Conservation (phyloP, 2,113 vertebrate species). For the Cacatua alba region DNA sequence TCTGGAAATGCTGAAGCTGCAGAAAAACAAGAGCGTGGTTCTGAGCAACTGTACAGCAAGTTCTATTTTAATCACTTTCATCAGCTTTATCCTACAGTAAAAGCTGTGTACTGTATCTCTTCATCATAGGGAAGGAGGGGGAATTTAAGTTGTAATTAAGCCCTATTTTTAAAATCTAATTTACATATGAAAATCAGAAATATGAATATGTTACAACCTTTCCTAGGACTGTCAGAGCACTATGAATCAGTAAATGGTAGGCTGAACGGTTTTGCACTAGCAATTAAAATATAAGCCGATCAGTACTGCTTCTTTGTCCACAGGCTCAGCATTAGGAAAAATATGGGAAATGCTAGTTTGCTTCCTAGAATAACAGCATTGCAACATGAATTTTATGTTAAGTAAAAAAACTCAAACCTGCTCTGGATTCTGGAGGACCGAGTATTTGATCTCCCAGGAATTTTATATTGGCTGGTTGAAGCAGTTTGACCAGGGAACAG, state of each 20-base stretch:
- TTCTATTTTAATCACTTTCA: conserved; percentile 46
- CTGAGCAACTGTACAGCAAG: conserved; percentile 47
- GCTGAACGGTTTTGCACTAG: neutral
- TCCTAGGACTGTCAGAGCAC: neutral
- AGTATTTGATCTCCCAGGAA: neutral
- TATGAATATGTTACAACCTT: neutral
- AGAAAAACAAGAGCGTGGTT: conserved; percentile 56
- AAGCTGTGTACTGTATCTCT: neutral
- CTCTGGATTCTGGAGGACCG: neutral
- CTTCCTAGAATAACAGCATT: neutral
- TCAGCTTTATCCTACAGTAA: conserved; percentile 39
- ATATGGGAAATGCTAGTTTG: neutral
- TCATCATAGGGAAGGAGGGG: neutral
- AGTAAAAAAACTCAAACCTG: neutral
- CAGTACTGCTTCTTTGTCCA: neutral
- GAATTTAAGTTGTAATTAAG: conserved; percentile 13
- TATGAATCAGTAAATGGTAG: neutral
- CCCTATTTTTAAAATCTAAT: neutral
- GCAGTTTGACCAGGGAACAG: neutral
- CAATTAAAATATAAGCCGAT: neutral
- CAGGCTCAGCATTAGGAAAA: neutral
- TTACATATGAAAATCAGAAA: conserved; percentile 1
- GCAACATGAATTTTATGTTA: neutral
- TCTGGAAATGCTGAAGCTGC: conserved; percentile 66
- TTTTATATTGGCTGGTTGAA: neutral